Evolutionary conservation across 2,888 invertebrate species (phyloP), one percentile per base, ranked within the genome.

Genomic region (Melinopterus prodromus): DNA sequence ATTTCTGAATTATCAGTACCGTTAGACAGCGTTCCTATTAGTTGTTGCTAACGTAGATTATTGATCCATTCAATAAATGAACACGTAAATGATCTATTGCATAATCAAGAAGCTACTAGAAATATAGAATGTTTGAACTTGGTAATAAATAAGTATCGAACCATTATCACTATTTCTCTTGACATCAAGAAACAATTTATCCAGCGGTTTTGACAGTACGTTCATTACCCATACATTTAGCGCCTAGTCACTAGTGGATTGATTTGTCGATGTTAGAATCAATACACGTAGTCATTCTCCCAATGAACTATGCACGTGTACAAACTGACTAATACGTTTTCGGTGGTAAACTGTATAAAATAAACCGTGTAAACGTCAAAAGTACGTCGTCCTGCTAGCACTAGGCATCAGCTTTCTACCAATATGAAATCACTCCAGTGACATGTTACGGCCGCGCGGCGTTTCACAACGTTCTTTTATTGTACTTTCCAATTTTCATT

Each of bases 391-490:
- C 53, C 53, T 53, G 12, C 5, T 53, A 53, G 53, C 5, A 53
- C 53, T 53, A 53, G 53, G 53, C 53, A 12, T 7, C 53, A 71
- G 71, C 71, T 71, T 71, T 71, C 71, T 71, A 71, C 71, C 71
- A 35, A 71, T 71, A 16, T 35, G 35, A 71, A 71, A 71, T 71
- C 71, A 35, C 26, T 71, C 71, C n/a, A 16, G 71, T 35, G 71
- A 71, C 71, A 71, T 71, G 71, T 71, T 71, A 71, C 71, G 71
- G 71, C 71, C 71, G 35, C 71, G 16, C 7, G 16, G 71, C 71
- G 71, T 71, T 71, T 71, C 71, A 71, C 71, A 71, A 71, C 71
- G 71, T 71, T 71, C 71, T 71, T 71, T 71, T 71, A 71, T 71
- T 71, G 71, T 71, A 71, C 71, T 71, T 71, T 71, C 71, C 71